These are phyloP conservation scores for Criorhina ranunculi DNA, from an alignment of 2,888 invertebrate genomes.

Conservation along the genomic window DNA sequence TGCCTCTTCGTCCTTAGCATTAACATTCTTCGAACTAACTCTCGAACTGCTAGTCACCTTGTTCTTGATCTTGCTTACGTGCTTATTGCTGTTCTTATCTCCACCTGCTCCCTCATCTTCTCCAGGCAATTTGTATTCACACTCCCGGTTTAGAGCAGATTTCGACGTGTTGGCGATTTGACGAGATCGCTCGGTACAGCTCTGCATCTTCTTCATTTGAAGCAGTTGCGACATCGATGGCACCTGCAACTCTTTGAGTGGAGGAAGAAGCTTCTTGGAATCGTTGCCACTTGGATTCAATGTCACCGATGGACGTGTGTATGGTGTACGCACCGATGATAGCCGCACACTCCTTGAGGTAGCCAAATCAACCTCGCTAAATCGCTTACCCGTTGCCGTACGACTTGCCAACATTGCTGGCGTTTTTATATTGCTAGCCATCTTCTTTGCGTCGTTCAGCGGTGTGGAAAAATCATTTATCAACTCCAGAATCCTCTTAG, in stretches of 20 bases:
- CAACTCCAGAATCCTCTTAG: slow-evolving; percentile 91
- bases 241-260: slow-evolving; percentile 85
- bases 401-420: slow-evolving; percentile 75
- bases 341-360: slow-evolving; percentile 79
- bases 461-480: slow-evolving; percentile 94
- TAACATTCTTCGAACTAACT: slow-evolving; percentile 59
- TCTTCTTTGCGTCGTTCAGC: slow-evolving; percentile 90
- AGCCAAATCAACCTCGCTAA: slow-evolving; percentile 80
- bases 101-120: slow-evolving; percentile 17
- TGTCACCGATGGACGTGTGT: slow-evolving; percentile 79
- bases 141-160: slow-evolving; percentile 59
- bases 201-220: slow-evolving; percentile 87
- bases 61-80: slow-evolving; percentile 78
- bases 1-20: slow-evolving; percentile 82
- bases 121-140: slow-evolving; percentile 78
- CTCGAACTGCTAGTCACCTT: slow-evolving; percentile 75
- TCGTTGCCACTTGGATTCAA: slow-evolving; percentile 70
- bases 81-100: slow-evolving; percentile 63
- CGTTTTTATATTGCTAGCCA: slow-evolving; percentile 85
- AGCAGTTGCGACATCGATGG: slow-evolving; percentile 88
- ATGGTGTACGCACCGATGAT: slow-evolving; percentile 80
- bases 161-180: slow-evolving; percentile 85
- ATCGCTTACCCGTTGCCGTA: slow-evolving; percentile 75
- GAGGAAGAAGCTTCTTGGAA: slow-evolving; percentile 70
- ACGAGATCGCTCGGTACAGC: slow-evolving; percentile 86